A percentile compares a stretch with the other conserved stretches of the same genome.
These are phyloP conservation scores for Dasyurus viverrinus DNA, from an alignment of 2,113 vertebrate genomes.

Conservation along the genomic window DNA sequence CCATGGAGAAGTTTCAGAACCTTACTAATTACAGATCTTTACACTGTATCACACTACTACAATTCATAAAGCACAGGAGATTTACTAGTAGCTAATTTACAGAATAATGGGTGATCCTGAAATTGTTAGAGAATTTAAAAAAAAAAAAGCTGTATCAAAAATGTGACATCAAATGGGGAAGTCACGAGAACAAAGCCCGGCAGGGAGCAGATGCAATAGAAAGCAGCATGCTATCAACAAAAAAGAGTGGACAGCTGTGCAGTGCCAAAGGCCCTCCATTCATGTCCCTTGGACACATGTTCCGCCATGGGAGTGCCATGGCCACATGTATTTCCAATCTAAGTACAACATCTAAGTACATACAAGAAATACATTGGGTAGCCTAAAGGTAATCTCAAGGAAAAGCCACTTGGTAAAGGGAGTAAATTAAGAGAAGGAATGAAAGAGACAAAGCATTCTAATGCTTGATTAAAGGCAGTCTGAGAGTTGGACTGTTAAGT, in stretches of 20 bases:
- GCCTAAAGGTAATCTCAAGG: neutral
- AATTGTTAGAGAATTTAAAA: neutral
- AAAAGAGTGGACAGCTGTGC: neutral
- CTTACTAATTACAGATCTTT: neutral
- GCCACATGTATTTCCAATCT: neutral
- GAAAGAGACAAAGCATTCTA: neutral
- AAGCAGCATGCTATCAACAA: neutral
- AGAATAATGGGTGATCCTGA: neutral
- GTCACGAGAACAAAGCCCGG: neutral
- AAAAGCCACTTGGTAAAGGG: neutral
- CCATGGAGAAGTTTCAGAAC: neutral
- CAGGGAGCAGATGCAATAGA: neutral
- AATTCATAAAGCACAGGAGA: neutral
- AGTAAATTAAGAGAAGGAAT: neutral
- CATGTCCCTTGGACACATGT: neutral
- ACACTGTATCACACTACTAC: neutral
- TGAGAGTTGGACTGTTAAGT: neutral
- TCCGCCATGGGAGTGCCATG: neutral
- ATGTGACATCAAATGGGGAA: neutral
- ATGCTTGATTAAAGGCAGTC: neutral
- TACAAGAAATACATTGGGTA: neutral
- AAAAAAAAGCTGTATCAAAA: neutral
- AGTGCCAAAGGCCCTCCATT: neutral
- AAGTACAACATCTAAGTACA: neutral
- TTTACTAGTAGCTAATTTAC: neutral